These are phyloP conservation scores for Gobiocypris rarus DNA, from an alignment of 2,113 vertebrate species.

Conservation along the genomic window DNA sequence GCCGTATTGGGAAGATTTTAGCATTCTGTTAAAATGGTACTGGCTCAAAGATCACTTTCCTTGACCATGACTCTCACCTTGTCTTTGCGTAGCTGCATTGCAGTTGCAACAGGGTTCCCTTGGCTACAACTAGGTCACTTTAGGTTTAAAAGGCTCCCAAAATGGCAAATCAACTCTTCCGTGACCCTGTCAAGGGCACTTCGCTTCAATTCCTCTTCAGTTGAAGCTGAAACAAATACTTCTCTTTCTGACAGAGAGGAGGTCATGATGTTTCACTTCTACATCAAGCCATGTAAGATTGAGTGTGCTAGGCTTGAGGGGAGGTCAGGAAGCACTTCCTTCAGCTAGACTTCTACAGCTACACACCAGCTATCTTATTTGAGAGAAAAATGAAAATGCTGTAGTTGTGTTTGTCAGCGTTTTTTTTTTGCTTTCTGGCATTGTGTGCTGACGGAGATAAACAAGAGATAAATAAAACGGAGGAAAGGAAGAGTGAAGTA, in stretches of 20 bases:
- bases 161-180: conserved; percentile 38
- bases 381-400: conserved; percentile 56
- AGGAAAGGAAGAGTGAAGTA: conserved; percentile 65
- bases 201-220: conserved; percentile 33
- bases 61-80: conserved; percentile 24
- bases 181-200: conserved; percentile 28
- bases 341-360: conserved; percentile 8
- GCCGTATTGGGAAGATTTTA: neutral
- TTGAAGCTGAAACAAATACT: conserved; percentile 32
- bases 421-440: conserved; percentile 63
- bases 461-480: conserved; percentile 71
- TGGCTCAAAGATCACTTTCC: neutral
- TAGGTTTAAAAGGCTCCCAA: conserved; percentile 39
- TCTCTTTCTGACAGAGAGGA: conserved; percentile 27
- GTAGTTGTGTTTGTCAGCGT: conserved; percentile 73
- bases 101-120: neutral
- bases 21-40: neutral
- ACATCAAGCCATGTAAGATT: conserved; percentile 24
- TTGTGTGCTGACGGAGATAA: conserved; percentile 65
- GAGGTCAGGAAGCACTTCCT: conserved; percentile 35
- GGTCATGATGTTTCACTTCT: conserved; percentile 39
- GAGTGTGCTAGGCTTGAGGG: conserved; percentile 3
- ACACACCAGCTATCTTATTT: conserved; percentile 32
- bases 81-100: conserved; percentile 5
- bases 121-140: conserved; percentile 33